Evolutionary conservation across 2,797 vertebrate species (phyloP).

Genomic region (Gallinago nigripennis): DNA sequence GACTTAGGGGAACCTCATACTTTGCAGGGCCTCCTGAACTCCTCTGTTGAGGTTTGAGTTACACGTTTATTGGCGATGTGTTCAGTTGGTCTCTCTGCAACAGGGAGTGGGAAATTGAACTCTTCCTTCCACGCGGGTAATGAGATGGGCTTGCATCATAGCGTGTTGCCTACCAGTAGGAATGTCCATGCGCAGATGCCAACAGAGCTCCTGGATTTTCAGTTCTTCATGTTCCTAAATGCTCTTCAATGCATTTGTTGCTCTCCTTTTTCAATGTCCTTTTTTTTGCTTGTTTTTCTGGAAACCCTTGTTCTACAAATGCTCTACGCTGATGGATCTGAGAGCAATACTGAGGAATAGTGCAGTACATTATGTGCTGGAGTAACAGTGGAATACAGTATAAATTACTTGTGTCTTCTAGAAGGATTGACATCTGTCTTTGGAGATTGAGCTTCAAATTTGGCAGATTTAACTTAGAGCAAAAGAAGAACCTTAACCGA

Average conservation of each 20-base stretch:
- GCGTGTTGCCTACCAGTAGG: neutral
- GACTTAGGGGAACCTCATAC: neutral
- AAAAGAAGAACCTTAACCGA: conserved; percentile 14
- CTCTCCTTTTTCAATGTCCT: neutral
- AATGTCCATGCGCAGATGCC: neutral
- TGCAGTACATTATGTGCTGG: neutral
- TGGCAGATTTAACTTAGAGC: conserved; percentile 24
- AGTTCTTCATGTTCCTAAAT: neutral
- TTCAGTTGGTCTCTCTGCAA: neutral
- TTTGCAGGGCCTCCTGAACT: neutral
- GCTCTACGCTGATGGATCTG: neutral
- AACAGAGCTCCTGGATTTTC: neutral
- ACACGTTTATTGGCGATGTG: neutral
- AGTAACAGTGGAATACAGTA: neutral
- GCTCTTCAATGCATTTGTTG: neutral
- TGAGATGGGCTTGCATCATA: neutral
- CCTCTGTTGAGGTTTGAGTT: neutral
- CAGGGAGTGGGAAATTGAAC: neutral
- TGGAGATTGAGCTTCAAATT: conserved; percentile 16
- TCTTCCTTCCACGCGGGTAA: neutral
- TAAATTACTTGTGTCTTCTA: conserved; percentile 2
- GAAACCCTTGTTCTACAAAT: neutral
- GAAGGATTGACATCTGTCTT: neutral
- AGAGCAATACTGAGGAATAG: neutral
- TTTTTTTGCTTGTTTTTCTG: neutral